These are phyloP conservation scores for Triops longicaudatus DNA, from an alignment of 1,140 invertebrate species.

Conservation along the genomic window DNA sequence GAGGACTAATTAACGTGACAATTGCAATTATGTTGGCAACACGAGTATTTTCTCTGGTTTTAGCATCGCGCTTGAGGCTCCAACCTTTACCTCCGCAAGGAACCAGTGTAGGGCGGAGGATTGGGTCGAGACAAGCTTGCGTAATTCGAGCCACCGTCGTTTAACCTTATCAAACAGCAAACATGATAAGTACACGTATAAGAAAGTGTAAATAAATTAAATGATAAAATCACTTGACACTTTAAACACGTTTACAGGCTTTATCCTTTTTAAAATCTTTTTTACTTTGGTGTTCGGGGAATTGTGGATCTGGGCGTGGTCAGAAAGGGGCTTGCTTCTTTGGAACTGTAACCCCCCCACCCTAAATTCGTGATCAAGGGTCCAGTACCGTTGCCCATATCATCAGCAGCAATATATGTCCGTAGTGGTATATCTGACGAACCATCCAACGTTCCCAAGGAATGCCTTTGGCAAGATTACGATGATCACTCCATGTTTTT, in stretches of 20 bases:
- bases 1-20: too few species aligned
- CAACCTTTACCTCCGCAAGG: background rate
- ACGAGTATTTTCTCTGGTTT: too few species aligned
- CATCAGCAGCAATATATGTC: background rate
- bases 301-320: background rate
- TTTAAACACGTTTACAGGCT: too few species aligned
- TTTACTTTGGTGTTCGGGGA: background rate
- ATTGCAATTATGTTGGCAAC: too few species aligned
- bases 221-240: too few species aligned
- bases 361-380: background rate
- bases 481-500: background rate
- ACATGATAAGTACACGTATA: too few species aligned
- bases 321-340: background rate
- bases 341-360: background rate
- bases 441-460: background rate
- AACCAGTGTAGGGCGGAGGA: background rate
- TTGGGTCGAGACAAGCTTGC: background rate
- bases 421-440: background rate
- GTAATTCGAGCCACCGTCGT: background rate
- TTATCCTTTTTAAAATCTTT: background rate
- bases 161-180: background rate
- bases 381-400: background rate
- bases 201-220: too few species aligned
- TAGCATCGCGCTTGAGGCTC: too few species aligned
- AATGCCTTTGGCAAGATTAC: background rate